These are phyloP conservation scores for Gryon sp. DNA, from an alignment of 1,140 invertebrate genomes.

Conservation along the genomic window DNA sequence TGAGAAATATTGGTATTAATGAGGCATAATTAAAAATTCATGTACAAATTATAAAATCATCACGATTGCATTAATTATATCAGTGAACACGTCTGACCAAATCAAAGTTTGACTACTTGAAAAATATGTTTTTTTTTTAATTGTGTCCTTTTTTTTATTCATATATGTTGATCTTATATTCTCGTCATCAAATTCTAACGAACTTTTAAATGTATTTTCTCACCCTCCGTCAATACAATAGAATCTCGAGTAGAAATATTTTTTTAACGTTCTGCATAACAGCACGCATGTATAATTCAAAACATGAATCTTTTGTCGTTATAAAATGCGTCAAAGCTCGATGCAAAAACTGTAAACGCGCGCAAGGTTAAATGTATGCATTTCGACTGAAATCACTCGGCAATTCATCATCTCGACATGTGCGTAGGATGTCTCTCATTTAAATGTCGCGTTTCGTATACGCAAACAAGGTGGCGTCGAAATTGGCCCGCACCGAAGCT, in stretches of 20 bases:
- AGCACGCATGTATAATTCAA: not conserved
- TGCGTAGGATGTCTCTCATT: slow-evolving; percentile 53
- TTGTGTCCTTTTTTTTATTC: too few species aligned
- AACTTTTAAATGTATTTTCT: too few species aligned
- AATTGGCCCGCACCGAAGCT: slow-evolving; percentile 56
- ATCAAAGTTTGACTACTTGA: not conserved
- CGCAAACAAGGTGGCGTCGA: slow-evolving; percentile 51
- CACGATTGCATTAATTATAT: too few species aligned
- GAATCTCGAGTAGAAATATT: too few species aligned
- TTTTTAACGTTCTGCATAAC: not conserved
- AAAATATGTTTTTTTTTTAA: too few species aligned
- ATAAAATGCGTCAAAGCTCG: slow-evolving; percentile 2
- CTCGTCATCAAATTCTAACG: too few species aligned
- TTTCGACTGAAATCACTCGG: slow-evolving; percentile 34
- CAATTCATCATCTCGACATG: slow-evolving; percentile 48
- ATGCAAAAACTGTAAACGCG: slow-evolving; percentile 4
- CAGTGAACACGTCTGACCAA: not conserved
- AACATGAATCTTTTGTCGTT: slow-evolving; percentile 3
- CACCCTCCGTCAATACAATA: too few species aligned
- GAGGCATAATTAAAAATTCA: too few species aligned
- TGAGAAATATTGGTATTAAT: too few species aligned
- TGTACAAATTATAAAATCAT: too few species aligned
- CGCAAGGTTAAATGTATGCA: slow-evolving; percentile 35
- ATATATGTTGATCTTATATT: too few species aligned
- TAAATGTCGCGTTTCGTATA: slow-evolving; percentile 32